Evolutionary conservation across 2,113 vertebrate genomes (phyloP).

Genomic region (Chamaea fasciata): DNA sequence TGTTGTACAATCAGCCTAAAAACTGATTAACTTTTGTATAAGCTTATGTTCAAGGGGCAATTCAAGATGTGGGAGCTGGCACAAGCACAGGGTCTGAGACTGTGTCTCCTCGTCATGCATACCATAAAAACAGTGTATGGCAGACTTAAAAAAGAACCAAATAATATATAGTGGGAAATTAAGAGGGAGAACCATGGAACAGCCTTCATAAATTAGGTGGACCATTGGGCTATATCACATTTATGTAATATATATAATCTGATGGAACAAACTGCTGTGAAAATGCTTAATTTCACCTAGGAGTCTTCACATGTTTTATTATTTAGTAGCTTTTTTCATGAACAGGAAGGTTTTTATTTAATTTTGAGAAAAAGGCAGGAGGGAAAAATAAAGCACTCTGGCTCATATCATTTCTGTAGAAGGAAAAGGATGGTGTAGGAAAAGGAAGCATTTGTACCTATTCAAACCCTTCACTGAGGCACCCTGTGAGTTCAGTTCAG

Average conservation of each 20-base stretch:
- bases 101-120: neutral
- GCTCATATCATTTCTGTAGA: neutral
- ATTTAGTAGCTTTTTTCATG: slow-evolving; percentile 44
- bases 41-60: slow-evolving; percentile 33
- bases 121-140: neutral
- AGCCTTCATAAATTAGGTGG: slow-evolving; percentile 8
- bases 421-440: neutral
- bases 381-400: neutral
- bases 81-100: neutral
- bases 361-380: neutral
- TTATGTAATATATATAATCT: neutral
- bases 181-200: slow-evolving; percentile 21
- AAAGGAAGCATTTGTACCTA: neutral
- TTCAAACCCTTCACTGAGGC: neutral
- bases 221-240: neutral
- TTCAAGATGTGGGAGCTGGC: slow-evolving; percentile 20
- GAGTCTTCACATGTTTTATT: slow-evolving; percentile 39
- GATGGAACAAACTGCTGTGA: neutral
- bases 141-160: neutral
- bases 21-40: slow-evolving; percentile 46
- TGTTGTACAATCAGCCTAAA: slow-evolving; percentile 18
- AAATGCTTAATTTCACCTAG: slow-evolving; percentile 28
- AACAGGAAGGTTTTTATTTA: neutral
- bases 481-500: neutral
- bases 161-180: slow-evolving; percentile 22